Conservation (phyloP, 2,888 invertebrate species). For the Hypomecis atomaria region DNA sequence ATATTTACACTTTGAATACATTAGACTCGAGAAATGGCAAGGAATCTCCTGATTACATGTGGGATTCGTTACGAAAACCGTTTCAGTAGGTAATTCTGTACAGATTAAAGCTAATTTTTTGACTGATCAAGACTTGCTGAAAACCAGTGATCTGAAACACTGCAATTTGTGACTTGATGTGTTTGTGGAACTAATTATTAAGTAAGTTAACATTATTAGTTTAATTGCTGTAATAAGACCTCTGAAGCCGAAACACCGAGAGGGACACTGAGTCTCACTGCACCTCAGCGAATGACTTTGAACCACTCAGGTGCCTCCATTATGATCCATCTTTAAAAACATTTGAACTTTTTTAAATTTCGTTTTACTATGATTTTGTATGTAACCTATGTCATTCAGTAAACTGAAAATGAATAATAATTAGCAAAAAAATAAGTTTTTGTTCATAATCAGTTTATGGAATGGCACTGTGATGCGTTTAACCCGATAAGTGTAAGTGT, state of each 20-base stretch:
- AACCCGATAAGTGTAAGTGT: no score
- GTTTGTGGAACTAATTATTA: neutral
- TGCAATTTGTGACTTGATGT: slow-evolving; percentile 37
- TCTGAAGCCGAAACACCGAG: neutral
- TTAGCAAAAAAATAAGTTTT: no score
- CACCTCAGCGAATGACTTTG: no score
- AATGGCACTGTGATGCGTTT: no score
- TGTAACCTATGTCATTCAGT: no score
- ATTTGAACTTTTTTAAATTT: no score
- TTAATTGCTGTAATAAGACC: neutral
- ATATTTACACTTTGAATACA: slow-evolving; percentile 82
- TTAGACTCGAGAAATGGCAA: slow-evolving; percentile 85
- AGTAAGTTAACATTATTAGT: neutral
- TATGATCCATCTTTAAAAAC: no score
- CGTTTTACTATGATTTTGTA: no score
- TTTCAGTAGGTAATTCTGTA: slow-evolving; percentile 77
- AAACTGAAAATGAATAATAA: no score
- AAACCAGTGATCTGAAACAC: slow-evolving; percentile 35
- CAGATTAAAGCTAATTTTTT: neutral
- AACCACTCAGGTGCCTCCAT: no score
- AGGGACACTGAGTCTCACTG: no score
- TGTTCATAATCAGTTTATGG: no score
- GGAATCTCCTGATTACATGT: slow-evolving; percentile 89
- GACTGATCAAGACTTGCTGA: neutral
- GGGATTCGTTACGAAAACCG: slow-evolving; percentile 88